Percentiles rank a stretch among this genome's conserved stretches.
phyloP scores from a whole-genome alignment of 2,113 vertebrate species.

The Laticauda colubrina region DNA sequence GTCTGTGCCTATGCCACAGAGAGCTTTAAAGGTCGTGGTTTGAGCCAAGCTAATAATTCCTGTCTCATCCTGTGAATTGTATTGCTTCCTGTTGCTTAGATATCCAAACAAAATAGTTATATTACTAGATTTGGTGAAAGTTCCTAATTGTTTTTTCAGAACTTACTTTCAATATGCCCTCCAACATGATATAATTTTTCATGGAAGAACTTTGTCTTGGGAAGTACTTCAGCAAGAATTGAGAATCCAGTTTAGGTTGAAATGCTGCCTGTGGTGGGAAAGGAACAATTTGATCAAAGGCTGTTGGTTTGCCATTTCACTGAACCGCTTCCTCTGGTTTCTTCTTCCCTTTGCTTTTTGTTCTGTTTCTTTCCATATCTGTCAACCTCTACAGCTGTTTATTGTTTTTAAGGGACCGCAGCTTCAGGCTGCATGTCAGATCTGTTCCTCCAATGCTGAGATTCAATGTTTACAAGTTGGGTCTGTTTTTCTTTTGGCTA shows the following conservation, averaged over 20 bases:
- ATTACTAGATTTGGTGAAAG: background rate
- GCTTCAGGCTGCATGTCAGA: constrained; percentile 12
- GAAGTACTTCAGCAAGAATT: background rate
- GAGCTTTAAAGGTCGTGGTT: background rate
- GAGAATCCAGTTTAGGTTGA: background rate
- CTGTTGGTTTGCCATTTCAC: constrained; percentile 20
- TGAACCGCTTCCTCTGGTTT: constrained; percentile 23
- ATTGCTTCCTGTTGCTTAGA: background rate
- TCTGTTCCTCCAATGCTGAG: constrained; percentile 17
- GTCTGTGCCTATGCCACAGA: background rate
- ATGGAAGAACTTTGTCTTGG: background rate
- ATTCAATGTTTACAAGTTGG: constrained; percentile 14
- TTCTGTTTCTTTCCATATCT: constrained; percentile 24
- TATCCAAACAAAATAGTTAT: constrained; percentile 14
- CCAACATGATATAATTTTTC: background rate
- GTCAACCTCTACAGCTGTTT: constrained; percentile 19
- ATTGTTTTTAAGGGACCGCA: constrained; percentile 14
- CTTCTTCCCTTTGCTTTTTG: constrained; percentile 9
- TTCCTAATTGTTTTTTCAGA: background rate
- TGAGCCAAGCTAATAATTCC: constrained; percentile 11
- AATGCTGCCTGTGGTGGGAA: background rate
- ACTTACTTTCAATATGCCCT: background rate
- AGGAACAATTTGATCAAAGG: background rate
- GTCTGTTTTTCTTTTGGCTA: constrained; percentile 23
- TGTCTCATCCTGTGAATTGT: background rate